Conservation (phyloP, 2,888 invertebrate species). For the Ichneumoninae sp. region DNA sequence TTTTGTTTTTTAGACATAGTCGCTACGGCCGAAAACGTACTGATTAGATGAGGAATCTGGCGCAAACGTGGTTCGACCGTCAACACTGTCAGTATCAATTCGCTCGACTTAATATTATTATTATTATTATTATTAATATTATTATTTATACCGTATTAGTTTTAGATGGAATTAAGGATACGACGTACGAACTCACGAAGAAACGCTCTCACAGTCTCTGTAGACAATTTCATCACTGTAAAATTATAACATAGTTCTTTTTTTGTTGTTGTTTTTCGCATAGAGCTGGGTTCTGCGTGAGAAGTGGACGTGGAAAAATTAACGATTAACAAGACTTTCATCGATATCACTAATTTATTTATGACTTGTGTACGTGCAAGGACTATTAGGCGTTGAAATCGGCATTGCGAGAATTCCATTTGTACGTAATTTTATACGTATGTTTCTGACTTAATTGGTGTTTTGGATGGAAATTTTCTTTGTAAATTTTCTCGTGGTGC, state of each 20-base stretch:
- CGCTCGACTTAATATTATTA: conserved; percentile 50
- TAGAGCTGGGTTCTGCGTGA: conserved; percentile 57
- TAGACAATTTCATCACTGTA: conserved; percentile 48
- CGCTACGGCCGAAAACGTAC: conserved; percentile 42
- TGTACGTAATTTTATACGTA: conserved; percentile 6
- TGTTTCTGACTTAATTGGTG: conserved; percentile 18
- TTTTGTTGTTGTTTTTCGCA: conserved; percentile 34
- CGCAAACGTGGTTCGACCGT: conserved; percentile 36
- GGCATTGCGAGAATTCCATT: not conserved
- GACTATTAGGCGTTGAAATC: conserved; percentile 14
- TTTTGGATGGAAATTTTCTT: conserved; percentile 1
- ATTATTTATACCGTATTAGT: conserved; percentile 58
- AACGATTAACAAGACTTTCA: conserved; percentile 9
- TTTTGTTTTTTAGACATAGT: conserved; percentile 1
- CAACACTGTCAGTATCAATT: conserved; percentile 36
- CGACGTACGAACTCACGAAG: conserved; percentile 36
- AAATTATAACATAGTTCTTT: conserved; percentile 46
- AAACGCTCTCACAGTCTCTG: conserved; percentile 13
- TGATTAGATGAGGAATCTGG: conserved; percentile 38
- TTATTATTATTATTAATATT: conserved; percentile 43
- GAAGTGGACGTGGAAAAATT: conserved; percentile 46
- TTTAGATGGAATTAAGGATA: conserved; percentile 39
- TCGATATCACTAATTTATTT: conserved; percentile 61
- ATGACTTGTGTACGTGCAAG: conserved; percentile 39
- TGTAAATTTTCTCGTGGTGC: conserved; percentile 13